Evolutionary conservation across 2,888 invertebrate genomes (phyloP).

Genomic region (Hemithea aestivaria): DNA sequence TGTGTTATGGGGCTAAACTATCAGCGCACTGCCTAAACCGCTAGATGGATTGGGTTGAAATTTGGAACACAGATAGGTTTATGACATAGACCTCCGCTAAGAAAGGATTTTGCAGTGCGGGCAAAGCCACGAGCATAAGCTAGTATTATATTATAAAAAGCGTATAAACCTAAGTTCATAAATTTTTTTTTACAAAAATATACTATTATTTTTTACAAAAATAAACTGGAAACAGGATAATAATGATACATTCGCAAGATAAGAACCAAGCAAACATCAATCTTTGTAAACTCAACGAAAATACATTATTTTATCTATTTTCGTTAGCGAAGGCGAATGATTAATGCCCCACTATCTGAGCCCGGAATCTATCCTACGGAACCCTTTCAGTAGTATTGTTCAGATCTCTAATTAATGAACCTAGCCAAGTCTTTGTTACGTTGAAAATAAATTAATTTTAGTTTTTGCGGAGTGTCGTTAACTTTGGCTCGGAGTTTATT

Average conservation of each 20-base stretch:
- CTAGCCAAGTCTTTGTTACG: constrained; percentile 41
- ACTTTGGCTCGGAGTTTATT: constrained; percentile 15
- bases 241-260: background rate
- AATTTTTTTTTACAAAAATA: too few relatives aligned
- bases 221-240: too few relatives aligned
- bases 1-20: too few relatives aligned
- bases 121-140: too few relatives aligned
- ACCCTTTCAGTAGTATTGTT: constrained; percentile 46
- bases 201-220: too few relatives aligned
- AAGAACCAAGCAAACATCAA: constrained; percentile 16
- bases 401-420: constrained; percentile 58
- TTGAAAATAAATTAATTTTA: constrained; percentile 41
- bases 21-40: too few relatives aligned
- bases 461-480: constrained; percentile 22
- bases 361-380: constrained; percentile 31
- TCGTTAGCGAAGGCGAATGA: constrained; percentile 33
- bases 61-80: too few relatives aligned
- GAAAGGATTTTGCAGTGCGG: too few relatives aligned
- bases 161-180: too few relatives aligned
- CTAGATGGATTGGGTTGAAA: too few relatives aligned
- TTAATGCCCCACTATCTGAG: constrained; percentile 36
- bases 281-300: constrained; percentile 29
- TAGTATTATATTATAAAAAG: too few relatives aligned
- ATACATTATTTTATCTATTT: constrained; percentile 35
- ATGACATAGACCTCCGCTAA: too few relatives aligned